Evolutionary conservation across 2,113 vertebrate genomes (phyloP), one percentile per base, ranked within the genome.

Genomic region (Calyptomena viridis): DNA sequence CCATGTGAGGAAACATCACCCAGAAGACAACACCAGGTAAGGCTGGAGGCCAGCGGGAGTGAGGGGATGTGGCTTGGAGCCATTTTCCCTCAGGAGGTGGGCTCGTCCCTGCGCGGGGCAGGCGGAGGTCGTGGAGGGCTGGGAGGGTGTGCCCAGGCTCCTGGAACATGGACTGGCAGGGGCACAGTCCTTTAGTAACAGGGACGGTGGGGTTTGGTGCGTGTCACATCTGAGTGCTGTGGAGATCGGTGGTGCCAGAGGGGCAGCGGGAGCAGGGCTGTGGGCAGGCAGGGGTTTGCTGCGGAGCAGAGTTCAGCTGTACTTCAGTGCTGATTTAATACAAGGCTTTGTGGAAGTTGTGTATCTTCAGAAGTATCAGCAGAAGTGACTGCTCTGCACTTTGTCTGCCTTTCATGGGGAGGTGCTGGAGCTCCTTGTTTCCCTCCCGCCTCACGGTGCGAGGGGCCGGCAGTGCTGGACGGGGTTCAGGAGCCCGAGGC

Each of bases 11-110:
- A 55, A 71, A 35, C 52, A 11, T 23, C 4, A 3, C 62, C 82
- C 66, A 63, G 92, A 79, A 94, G 81, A 37, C n/a, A 0, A 11
- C 90, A 50, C 35, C 69, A 91, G 92, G 87, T 95, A 90, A 83
- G 71, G 71, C 39, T 18, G 27, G 15, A 72, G 56, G 11, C 46
- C 47, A 40, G 30, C 18, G 4, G 50, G 37, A 39, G 20, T 6
- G 30, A 1, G 11, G 1, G 11, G 31, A 8, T 39, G 58, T 9
- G n/a, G 21, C 55, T 17, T 11, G 33, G 35, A 24, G 63, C 67
- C 1, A 25, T 8, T n/a, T 22, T 35, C 18, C 33, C 42, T 73
- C 42, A 28, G 60, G 58, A 59, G 71, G 5, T 5, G 62, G 31
- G 37, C 59, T 50, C 2, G 7, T 69, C 44, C 39, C 40, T 46